These are phyloP conservation scores for Karalla daura DNA, from an alignment of 2,797 vertebrate species.

Conservation along the genomic window DNA sequence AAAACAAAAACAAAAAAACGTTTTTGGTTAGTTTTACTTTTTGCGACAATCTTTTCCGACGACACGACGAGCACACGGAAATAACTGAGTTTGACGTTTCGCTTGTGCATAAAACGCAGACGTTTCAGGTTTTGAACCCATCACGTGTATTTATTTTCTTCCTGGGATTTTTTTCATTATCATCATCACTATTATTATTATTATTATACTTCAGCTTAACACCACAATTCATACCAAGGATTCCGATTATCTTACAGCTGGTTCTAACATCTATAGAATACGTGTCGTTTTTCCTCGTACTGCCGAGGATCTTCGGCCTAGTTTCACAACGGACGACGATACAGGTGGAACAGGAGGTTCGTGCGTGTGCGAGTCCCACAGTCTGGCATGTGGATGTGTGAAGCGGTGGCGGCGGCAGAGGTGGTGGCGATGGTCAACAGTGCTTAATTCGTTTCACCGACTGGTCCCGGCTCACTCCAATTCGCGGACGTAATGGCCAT, in stretches of 20 bases:
- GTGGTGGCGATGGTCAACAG: slow-evolving; percentile 1
- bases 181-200: not conserved
- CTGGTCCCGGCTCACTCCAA: slow-evolving; percentile 29
- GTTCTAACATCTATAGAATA: slow-evolving; percentile 1
- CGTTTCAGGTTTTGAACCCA: slow-evolving; percentile 7
- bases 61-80: not conserved
- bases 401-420: slow-evolving; percentile 21
- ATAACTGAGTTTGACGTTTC: not conserved
- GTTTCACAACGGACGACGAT: not conserved
- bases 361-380: no score
- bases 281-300: not conserved
- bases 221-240: slow-evolving; percentile 8
- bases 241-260: slow-evolving; percentile 21
- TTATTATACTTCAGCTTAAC: not conserved
- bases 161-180: not conserved
- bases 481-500: slow-evolving; percentile 44
- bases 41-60: slow-evolving; percentile 28
- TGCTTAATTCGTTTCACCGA: slow-evolving; percentile 23
- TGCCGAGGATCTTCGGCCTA: not conserved
- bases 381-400: slow-evolving; percentile 5
- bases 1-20: no score
- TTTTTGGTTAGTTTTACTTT: slow-evolving; percentile 50
- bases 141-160: not conserved
- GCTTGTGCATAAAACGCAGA: not conserved
- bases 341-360: no score